Percentiles rank a stretch among this genome's conserved stretches.
Conservation (phyloP, 1,140 invertebrate species). For the Eueides isabella region DNA sequence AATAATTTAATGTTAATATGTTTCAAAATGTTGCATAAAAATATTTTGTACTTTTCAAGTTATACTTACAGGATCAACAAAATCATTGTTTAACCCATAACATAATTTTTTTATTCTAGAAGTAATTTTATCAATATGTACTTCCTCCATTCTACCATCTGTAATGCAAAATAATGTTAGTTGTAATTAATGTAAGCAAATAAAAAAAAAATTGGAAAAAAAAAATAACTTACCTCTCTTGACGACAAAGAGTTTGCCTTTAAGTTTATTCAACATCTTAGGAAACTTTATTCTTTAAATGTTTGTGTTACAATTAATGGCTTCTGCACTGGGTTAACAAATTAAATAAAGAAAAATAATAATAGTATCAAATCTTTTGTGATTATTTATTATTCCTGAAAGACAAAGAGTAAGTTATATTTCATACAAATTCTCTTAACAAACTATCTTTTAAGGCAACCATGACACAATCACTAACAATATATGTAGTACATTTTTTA, state of each 20-base stretch:
- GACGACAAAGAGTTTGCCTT: slow-evolving; percentile 62
- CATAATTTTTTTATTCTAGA: slow-evolving; percentile 97
- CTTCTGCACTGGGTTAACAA: neutral
- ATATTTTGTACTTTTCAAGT: neutral
- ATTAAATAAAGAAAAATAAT: neutral
- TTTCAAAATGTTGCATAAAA: too few species aligned
- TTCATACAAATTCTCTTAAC: too few species aligned
- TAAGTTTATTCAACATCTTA: slow-evolving; percentile 6
- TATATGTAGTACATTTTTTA: too few species aligned
- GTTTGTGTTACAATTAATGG: neutral
- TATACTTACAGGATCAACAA: slow-evolving; percentile 94
- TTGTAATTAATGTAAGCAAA: neutral
- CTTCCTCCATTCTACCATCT: slow-evolving; percentile 96
- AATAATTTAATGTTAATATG: neutral
- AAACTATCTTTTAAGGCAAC: too few species aligned
- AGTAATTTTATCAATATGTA: slow-evolving; percentile 99
- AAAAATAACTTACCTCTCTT: slow-evolving; percentile 69
- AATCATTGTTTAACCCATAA: slow-evolving; percentile 97
- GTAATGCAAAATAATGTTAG: neutral
- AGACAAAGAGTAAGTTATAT: too few species aligned
- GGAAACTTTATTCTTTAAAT: neutral
- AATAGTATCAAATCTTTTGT: too few species aligned
- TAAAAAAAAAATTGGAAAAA: too few species aligned
- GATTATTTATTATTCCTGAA: too few species aligned
- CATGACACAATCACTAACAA: neutral